These are phyloP conservation scores for Cettia cetti DNA, from an alignment of 2,113 vertebrate species.

Conservation along the genomic window DNA sequence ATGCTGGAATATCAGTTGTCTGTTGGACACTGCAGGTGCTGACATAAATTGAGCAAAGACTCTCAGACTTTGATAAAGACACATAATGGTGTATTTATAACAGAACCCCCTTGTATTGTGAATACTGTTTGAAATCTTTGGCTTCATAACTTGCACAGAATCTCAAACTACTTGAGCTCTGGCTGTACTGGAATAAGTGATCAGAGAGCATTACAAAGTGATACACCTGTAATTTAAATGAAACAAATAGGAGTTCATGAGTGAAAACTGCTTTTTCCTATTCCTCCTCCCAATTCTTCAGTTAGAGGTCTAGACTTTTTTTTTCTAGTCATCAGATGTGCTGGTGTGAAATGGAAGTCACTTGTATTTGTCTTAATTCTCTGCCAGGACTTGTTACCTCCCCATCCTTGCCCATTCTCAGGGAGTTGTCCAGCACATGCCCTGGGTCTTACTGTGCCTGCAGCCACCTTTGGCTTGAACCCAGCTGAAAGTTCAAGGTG, in stretches of 20 bases:
- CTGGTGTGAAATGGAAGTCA: background rate
- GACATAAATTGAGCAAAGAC: background rate
- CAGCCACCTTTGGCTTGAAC: background rate
- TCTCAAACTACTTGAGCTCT: background rate
- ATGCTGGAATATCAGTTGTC: background rate
- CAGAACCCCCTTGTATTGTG: background rate
- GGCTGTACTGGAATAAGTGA: background rate
- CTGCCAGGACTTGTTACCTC: background rate
- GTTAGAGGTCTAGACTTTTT: background rate
- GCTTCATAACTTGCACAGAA: background rate
- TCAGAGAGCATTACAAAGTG: background rate
- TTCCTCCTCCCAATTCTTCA: background rate
- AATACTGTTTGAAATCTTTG: background rate
- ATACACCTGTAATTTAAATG: background rate
- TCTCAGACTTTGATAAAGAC: background rate
- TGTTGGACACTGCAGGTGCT: background rate
- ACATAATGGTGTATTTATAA: background rate
- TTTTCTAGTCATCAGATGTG: background rate
- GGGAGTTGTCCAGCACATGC: background rate
- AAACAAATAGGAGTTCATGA: background rate
- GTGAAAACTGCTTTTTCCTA: background rate
- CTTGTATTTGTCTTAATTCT: background rate
- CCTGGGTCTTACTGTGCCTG: background rate
- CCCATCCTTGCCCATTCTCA: background rate
- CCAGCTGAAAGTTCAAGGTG: background rate